A percentile compares a stretch with the other conserved stretches of the same genome.
These are phyloP conservation scores for Steinernema carpocapsae DNA, from an alignment of 2,888 invertebrate species.

Conservation along the genomic window DNA sequence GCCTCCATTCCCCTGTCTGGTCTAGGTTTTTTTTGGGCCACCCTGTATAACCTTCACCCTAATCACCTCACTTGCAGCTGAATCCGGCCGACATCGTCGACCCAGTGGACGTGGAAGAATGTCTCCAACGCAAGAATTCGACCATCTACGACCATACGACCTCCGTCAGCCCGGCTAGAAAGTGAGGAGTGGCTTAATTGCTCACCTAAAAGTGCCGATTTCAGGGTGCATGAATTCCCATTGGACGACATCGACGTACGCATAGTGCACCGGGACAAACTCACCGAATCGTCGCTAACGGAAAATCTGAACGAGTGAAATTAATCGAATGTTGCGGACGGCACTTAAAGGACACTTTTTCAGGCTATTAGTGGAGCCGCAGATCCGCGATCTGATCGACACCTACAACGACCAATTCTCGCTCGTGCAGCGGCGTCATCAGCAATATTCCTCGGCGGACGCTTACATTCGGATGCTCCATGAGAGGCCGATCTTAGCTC, in stretches of 20 bases:
- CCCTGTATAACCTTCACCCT: no score
- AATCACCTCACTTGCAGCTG: conserved; percentile 37
- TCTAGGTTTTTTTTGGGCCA: no score
- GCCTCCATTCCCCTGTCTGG: no score
- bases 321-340: not conserved
- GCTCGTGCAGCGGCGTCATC: conserved; percentile 47
- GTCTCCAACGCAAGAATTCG: conserved; percentile 46
- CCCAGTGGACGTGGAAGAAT: conserved; percentile 54
- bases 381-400: conserved; percentile 45
- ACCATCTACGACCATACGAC: conserved; percentile 40
- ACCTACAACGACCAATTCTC: conserved; percentile 45
- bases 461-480: conserved; percentile 35
- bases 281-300: conserved; percentile 42
- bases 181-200: not conserved
- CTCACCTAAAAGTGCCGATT: not conserved
- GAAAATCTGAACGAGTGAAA: conserved; percentile 37
- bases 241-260: conserved; percentile 61
- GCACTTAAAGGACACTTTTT: not conserved
- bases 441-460: conserved; percentile 42
- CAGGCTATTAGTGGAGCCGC: conserved; percentile 42
- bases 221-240: conserved; percentile 56
- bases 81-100: conserved; percentile 43
- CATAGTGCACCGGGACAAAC: conserved; percentile 40
- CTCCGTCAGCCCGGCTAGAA: conserved; percentile 35
- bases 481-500: conserved; percentile 39